These are phyloP conservation scores for Colostygia pectinataria DNA, from an alignment of 2,888 invertebrate genomes.

Conservation along the genomic window DNA sequence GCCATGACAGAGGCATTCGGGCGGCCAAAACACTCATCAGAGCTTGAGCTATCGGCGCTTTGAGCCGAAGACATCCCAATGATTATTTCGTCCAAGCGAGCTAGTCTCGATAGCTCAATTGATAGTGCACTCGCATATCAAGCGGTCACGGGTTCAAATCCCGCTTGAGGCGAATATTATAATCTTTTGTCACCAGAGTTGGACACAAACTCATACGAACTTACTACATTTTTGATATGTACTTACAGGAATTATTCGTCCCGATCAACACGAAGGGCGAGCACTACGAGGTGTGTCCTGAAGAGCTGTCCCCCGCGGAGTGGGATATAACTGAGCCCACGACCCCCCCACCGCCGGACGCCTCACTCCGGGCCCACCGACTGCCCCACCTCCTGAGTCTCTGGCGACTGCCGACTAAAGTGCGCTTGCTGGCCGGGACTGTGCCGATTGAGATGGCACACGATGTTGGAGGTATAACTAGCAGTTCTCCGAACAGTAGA, in stretches of 20 bases:
- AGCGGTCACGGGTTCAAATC: too few species aligned
- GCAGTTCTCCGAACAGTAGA: too few species aligned
- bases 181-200: too few species aligned
- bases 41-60: too few species aligned
- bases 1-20: too few species aligned
- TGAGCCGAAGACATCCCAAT: too few species aligned
- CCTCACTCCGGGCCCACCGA: constrained; percentile 81
- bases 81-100: too few species aligned
- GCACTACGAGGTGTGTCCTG: constrained; percentile 85
- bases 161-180: too few species aligned
- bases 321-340: constrained; percentile 77
- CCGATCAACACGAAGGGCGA: constrained; percentile 89
- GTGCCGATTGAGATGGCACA: constrained; percentile 84
- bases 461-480: constrained; percentile 85
- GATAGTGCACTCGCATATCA: too few species aligned
- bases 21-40: too few species aligned
- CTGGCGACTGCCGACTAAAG: constrained; percentile 83
- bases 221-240: not conserved
- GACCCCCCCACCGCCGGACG: constrained; percentile 66
- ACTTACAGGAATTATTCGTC: constrained; percentile 86
- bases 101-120: too few species aligned
- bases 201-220: too few species aligned
- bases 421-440: constrained; percentile 83
- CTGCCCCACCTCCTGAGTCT: constrained; percentile 82
- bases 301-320: constrained; percentile 79